phyloP scores from a whole-genome alignment of 2,113 vertebrate genomes.

The Chiloscyllium plagiosum region DNA sequence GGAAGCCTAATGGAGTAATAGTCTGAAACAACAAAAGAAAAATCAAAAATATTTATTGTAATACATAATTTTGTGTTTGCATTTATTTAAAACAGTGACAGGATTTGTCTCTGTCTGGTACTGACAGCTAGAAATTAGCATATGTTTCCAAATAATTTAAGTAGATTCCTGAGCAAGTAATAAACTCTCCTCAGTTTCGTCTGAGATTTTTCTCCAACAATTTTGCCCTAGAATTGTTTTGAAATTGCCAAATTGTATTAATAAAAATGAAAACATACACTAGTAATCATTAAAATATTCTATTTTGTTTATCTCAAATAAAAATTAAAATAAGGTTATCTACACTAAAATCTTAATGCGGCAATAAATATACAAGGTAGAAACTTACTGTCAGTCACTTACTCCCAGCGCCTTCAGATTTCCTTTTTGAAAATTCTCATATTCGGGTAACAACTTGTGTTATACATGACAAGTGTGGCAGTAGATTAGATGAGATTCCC shows the following conservation, averaged over 20 bases:
- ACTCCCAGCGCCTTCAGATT: not conserved
- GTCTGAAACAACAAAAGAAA: constrained; percentile 52
- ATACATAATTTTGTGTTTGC: too few relatives aligned
- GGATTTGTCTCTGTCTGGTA: too few relatives aligned
- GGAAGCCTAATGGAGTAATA: constrained; percentile 74
- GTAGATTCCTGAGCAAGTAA: not conserved
- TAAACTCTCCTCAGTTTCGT: not conserved
- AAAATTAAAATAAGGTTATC: not conserved
- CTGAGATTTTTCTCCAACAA: not conserved
- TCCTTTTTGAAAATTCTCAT: not conserved
- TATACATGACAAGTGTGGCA: not conserved
- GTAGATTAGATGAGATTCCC: too few relatives aligned
- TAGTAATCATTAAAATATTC: not conserved
- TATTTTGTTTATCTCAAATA: not conserved
- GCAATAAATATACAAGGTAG: not conserved
- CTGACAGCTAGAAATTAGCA: not conserved
- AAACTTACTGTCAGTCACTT: not conserved
- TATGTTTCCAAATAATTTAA: not conserved
- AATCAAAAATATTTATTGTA: not conserved
- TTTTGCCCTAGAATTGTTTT: not conserved
- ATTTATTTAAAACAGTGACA: not conserved
- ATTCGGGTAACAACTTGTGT: not conserved
- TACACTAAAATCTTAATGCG: not conserved
- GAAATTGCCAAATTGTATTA: not conserved
- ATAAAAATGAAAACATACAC: not conserved